Percentiles rank a stretch among this genome's conserved stretches.
These are phyloP conservation scores for Glyptemys insculpta DNA, from an alignment of 2,797 vertebrate species.

Conservation along the genomic window DNA sequence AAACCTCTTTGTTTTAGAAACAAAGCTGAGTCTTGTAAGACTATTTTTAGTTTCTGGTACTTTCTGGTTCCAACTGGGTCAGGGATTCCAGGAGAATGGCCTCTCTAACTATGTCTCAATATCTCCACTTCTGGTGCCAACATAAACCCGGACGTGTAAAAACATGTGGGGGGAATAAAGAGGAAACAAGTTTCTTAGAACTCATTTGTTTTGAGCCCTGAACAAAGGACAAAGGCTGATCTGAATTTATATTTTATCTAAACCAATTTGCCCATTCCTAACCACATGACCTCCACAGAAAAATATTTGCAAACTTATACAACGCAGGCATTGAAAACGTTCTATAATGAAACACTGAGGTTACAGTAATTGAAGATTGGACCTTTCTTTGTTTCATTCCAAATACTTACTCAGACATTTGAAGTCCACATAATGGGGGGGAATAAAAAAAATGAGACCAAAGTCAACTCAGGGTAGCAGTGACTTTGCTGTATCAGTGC, in stretches of 20 bases:
- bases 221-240: neutral
- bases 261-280: neutral
- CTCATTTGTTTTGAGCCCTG: neutral
- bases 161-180: neutral
- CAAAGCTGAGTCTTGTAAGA: neutral
- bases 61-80: neutral
- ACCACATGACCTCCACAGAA: neutral
- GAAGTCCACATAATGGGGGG: fast-evolving
- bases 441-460: neutral
- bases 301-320: neutral
- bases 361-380: fast-evolving
- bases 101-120: neutral
- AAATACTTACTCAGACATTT: neutral
- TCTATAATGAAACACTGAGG: neutral
- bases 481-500: neutral
- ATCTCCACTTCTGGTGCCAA: neutral
- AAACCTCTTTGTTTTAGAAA: neutral
- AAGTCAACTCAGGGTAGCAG: fast-evolving
- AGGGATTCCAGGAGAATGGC: neutral
- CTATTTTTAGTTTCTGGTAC: neutral
- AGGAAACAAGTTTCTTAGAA: neutral
- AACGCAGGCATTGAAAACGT: neutral
- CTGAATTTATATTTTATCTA: neutral
- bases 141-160: neutral
- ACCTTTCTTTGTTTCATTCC: neutral